These are phyloP conservation scores for Calyptommatus sinebrachiatus DNA, from an alignment of 2,113 vertebrate genomes.

Conservation along the genomic window DNA sequence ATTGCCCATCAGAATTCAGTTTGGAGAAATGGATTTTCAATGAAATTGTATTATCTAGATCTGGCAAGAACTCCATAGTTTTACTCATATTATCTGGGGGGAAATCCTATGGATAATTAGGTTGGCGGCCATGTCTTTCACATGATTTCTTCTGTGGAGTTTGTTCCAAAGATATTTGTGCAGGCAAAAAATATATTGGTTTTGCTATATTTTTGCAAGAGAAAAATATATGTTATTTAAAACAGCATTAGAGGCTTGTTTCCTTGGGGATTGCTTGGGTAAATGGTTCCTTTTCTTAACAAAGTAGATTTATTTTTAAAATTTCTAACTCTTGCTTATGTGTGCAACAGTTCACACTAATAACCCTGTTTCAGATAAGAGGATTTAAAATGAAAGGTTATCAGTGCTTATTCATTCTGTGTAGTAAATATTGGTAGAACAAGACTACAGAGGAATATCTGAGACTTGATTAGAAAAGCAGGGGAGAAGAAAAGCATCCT, in stretches of 20 bases:
- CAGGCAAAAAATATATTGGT: background rate
- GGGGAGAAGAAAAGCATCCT: background rate
- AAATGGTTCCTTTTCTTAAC: slow-evolving; percentile 13
- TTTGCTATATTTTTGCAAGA: slow-evolving; percentile 8
- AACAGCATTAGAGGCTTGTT: background rate
- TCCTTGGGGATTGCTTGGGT: background rate
- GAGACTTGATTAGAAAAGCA: slow-evolving; percentile 6
- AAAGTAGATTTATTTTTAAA: background rate
- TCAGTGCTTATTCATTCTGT: background rate
- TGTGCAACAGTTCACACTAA: background rate
- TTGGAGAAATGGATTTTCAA: background rate
- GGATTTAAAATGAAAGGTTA: slow-evolving; percentile 5
- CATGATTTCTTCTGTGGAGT: background rate
- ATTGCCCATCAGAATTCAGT: background rate
- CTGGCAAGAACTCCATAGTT: background rate
- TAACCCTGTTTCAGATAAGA: background rate
- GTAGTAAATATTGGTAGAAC: background rate
- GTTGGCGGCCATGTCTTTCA: background rate
- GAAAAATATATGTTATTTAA: background rate
- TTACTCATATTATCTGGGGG: background rate
- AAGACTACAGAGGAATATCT: background rate
- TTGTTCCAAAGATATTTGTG: background rate
- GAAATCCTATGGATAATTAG: background rate
- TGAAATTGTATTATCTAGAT: background rate
- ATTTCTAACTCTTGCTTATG: background rate